Conservation (phyloP, 2,888 invertebrate genomes). For the Erebia palarica region DNA sequence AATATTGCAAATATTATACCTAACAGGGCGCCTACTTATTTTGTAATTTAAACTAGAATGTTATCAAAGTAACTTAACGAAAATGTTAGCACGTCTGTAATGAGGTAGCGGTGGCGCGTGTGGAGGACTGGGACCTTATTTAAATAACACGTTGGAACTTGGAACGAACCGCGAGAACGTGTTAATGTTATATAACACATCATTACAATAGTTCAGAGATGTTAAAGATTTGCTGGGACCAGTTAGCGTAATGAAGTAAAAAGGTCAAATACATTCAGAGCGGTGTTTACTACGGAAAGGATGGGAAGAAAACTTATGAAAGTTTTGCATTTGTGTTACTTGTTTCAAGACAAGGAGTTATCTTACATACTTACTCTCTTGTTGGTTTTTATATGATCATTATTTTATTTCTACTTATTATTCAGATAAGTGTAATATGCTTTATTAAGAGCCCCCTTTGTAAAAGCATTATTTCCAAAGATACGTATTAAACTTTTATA, state of each 20-base stretch:
- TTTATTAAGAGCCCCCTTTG: no score
- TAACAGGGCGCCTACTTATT: not conserved
- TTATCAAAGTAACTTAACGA: conserved; percentile 14
- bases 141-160: conserved; percentile 21
- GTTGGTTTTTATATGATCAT: not conserved
- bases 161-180: conserved; percentile 18
- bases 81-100: conserved; percentile 26
- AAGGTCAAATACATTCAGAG: conserved; percentile 14
- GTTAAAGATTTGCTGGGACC: conserved; percentile 16
- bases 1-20: conserved; percentile 7
- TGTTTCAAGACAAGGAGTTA: not conserved
- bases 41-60: conserved; percentile 16
- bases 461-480: no score
- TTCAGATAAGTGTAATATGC: no score
- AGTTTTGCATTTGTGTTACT: not conserved
- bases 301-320: not conserved
- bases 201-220: conserved; percentile 22
- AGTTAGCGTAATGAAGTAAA: conserved; percentile 22
- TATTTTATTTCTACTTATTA: no score
- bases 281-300: conserved; percentile 7
- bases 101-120: conserved; percentile 16
- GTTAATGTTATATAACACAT: conserved; percentile 25
- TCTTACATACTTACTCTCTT: not conserved
- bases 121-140: conserved; percentile 17
- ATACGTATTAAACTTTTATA: no score